Evolutionary conservation across 1,140 invertebrate genomes (phyloP).

Genomic region (Cylas formicarius): DNA sequence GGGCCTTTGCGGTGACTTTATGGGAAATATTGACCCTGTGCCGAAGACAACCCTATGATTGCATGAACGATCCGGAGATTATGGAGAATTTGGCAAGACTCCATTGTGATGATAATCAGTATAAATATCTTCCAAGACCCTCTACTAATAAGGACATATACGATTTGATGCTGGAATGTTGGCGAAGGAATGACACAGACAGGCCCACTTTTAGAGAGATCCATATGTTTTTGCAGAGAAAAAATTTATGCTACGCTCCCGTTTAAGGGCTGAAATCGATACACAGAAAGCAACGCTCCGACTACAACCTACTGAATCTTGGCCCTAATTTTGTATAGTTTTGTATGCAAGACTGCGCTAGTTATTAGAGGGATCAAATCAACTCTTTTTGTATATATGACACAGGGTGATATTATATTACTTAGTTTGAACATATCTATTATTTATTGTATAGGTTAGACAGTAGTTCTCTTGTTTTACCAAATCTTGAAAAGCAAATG

Average conservation of each 20-base stretch:
- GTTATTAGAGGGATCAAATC: constrained; percentile 20
- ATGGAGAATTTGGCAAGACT: constrained; percentile 61
- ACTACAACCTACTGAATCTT: too few species aligned
- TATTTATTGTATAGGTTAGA: too few species aligned
- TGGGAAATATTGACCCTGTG: constrained; percentile 71
- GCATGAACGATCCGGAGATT: constrained; percentile 61
- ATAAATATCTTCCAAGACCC: constrained; percentile 59
- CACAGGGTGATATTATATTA: constrained; percentile 21
- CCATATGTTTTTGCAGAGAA: constrained; percentile 71
- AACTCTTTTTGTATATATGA: constrained; percentile 24
- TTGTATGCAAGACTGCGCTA: background rate
- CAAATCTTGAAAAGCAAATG: too few species aligned
- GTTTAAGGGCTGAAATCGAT: constrained; percentile 36
- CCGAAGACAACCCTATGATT: constrained; percentile 61
- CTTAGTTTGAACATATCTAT: background rate
- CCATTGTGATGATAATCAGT: constrained; percentile 54
- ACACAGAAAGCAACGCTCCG: too few species aligned
- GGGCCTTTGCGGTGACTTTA: constrained; percentile 68
- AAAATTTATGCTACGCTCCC: constrained; percentile 67
- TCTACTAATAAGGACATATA: constrained; percentile 62
- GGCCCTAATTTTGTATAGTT: too few species aligned
- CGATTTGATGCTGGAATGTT: constrained; percentile 77
- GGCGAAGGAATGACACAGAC: constrained; percentile 61
- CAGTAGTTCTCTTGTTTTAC: too few species aligned
- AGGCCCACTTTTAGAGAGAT: constrained; percentile 75